Evolutionary conservation across 2,888 invertebrate genomes (phyloP), one percentile per base, ranked within the genome.

Genomic region (Acholoe squamosa): DNA sequence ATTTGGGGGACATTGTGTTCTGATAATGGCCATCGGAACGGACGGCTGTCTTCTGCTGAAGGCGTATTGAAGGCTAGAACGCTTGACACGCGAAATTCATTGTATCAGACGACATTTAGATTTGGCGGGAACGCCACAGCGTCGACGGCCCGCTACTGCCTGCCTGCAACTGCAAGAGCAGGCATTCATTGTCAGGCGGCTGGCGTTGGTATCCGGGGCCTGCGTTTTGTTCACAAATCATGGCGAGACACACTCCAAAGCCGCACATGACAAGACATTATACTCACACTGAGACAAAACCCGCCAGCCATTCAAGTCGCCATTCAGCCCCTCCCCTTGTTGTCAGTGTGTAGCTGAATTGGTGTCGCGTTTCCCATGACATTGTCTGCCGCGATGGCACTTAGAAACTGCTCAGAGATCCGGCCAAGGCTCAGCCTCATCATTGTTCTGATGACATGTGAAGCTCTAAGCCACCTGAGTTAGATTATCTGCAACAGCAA

Each of bases 31-130:
- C 34, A 33, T 43, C 80, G 34, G 43, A 33, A 34, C 80, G 28
- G 71, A 16, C 61, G 71, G 28, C 71, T 71, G 71, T 71, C 80
- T 43, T 43, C 80, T 43, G 43, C 14, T 19, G 16, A 22, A n/a
- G n/a, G 16, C 80, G 34, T 34, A 43, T 25, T 19, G 80, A 80
- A 43, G 43, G n/a, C 80, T 80, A 80, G 80, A 80, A 19, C 80
- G 43, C 80, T 80, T 80, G 80, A 80, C 80, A 80, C 80, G 80
- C 80, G 80, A 80, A 80, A 43, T 33, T 19, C 80, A 34, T 80
- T 80, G 80, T 80, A 43, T 5, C 80, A 80, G 43, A 33, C 80
- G 80, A 80, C 80, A 80, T 80, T 80, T 80, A 80, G 80, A 80
- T n/a, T 22, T 19, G 80, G 34, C 34, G 80, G 80, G 43, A 80